These are phyloP conservation scores for Trogon melanurus DNA, from an alignment of 2,113 vertebrate species.

Conservation along the genomic window DNA sequence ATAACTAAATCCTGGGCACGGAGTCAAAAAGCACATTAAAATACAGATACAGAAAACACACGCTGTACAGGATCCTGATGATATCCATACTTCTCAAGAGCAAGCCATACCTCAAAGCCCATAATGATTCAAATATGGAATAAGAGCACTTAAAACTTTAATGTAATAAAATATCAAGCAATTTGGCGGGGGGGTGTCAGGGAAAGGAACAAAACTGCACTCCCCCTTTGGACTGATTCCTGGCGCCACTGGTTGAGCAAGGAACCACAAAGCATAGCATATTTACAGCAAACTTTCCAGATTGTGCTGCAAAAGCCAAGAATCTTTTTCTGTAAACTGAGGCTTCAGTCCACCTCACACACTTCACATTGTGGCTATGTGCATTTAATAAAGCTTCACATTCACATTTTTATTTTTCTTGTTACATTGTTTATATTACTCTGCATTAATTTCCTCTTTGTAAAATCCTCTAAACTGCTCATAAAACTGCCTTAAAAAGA, in stretches of 20 bases:
- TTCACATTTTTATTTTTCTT: background rate
- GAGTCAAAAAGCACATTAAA: constrained; percentile 27
- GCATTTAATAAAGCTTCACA: background rate
- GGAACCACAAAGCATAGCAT: constrained; percentile 67
- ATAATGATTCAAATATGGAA: constrained; percentile 35
- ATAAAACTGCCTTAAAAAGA: constrained; percentile 28
- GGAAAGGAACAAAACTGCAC: background rate
- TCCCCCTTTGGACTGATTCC: background rate
- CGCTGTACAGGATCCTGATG: background rate
- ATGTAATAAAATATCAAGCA: constrained; percentile 49
- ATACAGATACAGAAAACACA: background rate
- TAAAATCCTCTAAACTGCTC: background rate
- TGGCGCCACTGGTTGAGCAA: constrained; percentile 59
- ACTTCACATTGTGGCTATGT: background rate
- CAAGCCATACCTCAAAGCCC: constrained; percentile 13
- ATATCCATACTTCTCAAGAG: background rate
- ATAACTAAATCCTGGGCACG: background rate
- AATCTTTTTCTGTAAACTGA: constrained; percentile 25
- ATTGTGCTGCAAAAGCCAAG: constrained; percentile 3
- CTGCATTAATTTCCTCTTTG: constrained; percentile 49
- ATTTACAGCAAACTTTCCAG: constrained; percentile 64
- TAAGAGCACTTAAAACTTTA: constrained; percentile 11
- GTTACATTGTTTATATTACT: background rate
- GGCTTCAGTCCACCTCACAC: background rate
- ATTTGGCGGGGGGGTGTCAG: background rate